phyloP scores from a whole-genome alignment of 2,113 vertebrate genomes.

The Clarias macrocephalus region DNA sequence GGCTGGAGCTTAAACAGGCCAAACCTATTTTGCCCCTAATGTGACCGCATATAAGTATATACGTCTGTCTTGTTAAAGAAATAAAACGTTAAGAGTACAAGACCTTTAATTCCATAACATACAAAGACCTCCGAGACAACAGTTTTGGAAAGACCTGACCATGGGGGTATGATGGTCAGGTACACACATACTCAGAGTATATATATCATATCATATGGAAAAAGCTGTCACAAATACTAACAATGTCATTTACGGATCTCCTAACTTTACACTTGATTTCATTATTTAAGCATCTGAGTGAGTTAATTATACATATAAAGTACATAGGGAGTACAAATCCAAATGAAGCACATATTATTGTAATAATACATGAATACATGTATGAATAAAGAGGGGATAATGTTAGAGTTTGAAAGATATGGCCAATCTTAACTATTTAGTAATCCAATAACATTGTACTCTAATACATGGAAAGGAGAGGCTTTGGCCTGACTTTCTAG shows the following conservation, averaged over 20 bases:
- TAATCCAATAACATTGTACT: not conserved
- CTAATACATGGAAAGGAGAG: not conserved
- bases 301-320: not conserved
- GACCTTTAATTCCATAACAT: not conserved
- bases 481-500: not conserved
- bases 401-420: not conserved
- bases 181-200: not conserved
- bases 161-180: not conserved
- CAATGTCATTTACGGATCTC: not conserved
- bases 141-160: not conserved
- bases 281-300: not conserved
- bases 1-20: no score
- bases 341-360: not conserved
- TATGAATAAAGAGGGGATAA: not conserved
- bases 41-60: no score
- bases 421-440: not conserved
- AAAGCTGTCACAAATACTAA: not conserved
- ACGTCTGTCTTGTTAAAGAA: no score
- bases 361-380: not conserved
- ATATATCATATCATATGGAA: not conserved
- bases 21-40: no score
- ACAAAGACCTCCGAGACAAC: not conserved
- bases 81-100: no score
- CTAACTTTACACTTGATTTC: not conserved
- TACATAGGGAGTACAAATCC: not conserved